Conservation (phyloP, 2,888 invertebrate genomes). For the Acrobasis suavella region DNA sequence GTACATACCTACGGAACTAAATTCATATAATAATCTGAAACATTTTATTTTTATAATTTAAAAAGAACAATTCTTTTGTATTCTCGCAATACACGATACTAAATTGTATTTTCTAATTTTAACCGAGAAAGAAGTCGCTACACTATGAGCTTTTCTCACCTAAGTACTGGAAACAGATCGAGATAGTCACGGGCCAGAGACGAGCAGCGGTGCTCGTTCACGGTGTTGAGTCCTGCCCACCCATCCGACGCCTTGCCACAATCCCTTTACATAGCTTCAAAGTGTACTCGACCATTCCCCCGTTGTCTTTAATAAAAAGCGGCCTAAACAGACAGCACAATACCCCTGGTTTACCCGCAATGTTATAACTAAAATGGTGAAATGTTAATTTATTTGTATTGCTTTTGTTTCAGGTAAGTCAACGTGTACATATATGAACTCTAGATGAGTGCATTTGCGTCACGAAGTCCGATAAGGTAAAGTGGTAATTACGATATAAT, state of each 20-base stretch:
- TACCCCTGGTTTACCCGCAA: constrained; percentile 30
- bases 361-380: background rate
- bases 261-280: constrained; percentile 34
- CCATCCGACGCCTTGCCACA: constrained; percentile 34
- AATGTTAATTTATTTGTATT: background rate
- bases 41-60: too few relatives aligned
- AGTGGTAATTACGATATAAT: constrained; percentile 9
- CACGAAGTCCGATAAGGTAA: constrained; percentile 13
- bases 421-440: background rate
- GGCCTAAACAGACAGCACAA: constrained; percentile 47
- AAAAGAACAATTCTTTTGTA: background rate
- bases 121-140: background rate
- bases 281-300: constrained; percentile 45
- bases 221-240: constrained; percentile 38
- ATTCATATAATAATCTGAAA: too few relatives aligned
- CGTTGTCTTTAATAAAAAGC: constrained; percentile 61
- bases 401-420: constrained; percentile 13
- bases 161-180: constrained; percentile 2
- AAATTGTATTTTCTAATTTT: constrained; percentile 6
- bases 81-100: background rate
- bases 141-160: constrained; percentile 13
- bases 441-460: background rate
- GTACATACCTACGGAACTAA: too few relatives aligned
- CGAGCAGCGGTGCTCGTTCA: constrained; percentile 49
- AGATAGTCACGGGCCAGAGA: constrained; percentile 12